Evolutionary conservation across 2,113 vertebrate species (phyloP).

Genomic region (Ameiurus melas): DNA sequence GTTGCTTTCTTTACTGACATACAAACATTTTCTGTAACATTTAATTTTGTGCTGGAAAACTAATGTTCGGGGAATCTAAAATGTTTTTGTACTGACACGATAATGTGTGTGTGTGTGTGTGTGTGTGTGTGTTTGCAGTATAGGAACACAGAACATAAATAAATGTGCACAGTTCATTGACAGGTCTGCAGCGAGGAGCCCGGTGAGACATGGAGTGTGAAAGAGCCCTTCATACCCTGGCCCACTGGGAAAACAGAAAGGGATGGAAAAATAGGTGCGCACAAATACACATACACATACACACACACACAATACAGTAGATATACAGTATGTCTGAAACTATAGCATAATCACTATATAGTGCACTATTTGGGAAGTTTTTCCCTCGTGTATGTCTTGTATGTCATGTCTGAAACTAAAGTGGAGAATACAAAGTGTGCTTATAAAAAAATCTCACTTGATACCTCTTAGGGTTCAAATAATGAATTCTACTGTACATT

Average conservation of each 20-base stretch:
- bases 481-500: neutral
- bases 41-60: too few species aligned
- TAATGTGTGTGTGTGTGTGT: too few species aligned
- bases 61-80: too few species aligned
- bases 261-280: conserved; percentile 14
- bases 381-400: neutral
- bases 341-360: neutral
- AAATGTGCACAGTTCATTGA: neutral
- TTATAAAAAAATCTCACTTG: neutral
- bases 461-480: neutral
- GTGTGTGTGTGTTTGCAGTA: neutral
- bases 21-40: too few species aligned
- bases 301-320: neutral
- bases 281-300: neutral
- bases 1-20: too few species aligned
- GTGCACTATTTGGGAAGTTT: neutral
- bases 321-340: neutral
- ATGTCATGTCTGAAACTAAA: neutral
- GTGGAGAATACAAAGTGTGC: neutral
- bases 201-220: neutral
- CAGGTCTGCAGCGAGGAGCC: neutral
- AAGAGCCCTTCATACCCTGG: conserved; percentile 3
- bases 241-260: conserved; percentile 30
- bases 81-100: too few species aligned
- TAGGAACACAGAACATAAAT: neutral